Conservation (phyloP, 2,797 vertebrate species). For the Tragelaphus oryx region DNA sequence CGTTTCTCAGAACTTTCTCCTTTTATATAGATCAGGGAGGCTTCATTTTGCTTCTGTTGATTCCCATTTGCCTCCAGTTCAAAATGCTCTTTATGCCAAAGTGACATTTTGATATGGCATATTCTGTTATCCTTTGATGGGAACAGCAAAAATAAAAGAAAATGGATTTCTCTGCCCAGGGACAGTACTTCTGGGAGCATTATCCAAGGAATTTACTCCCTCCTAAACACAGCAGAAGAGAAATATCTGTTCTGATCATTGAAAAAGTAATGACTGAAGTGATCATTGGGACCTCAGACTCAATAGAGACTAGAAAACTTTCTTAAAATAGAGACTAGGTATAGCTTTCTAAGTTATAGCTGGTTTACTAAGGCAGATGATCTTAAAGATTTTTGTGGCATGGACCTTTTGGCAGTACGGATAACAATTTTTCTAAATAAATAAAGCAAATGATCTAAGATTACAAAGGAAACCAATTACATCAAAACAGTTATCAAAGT, state of each 20-base stretch:
- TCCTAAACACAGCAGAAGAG: neutral
- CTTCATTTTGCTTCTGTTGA: neutral
- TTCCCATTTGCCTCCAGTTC: neutral
- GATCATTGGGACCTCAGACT: neutral
- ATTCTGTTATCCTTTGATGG: neutral
- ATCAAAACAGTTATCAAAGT: neutral
- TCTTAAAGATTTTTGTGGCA: constrained; percentile 17
- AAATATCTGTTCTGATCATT: constrained; percentile 7
- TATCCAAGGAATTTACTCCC: neutral
- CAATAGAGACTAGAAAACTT: neutral
- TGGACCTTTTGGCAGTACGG: neutral
- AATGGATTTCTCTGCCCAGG: neutral
- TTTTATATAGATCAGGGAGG: neutral
- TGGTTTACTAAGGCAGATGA: neutral
- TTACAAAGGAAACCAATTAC: neutral
- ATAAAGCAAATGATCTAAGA: neutral
- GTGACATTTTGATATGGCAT: neutral
- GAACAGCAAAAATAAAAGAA: neutral
- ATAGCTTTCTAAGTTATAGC: neutral
- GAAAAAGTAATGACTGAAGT: neutral
- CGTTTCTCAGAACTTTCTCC: neutral
- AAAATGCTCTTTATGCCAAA: neutral
- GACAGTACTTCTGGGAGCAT: neutral
- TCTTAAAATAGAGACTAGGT: too few relatives aligned
- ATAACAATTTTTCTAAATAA: constrained; percentile 13